These are phyloP conservation scores for Nomada goodeniana DNA, from an alignment of 2,888 invertebrate genomes.

Conservation along the genomic window DNA sequence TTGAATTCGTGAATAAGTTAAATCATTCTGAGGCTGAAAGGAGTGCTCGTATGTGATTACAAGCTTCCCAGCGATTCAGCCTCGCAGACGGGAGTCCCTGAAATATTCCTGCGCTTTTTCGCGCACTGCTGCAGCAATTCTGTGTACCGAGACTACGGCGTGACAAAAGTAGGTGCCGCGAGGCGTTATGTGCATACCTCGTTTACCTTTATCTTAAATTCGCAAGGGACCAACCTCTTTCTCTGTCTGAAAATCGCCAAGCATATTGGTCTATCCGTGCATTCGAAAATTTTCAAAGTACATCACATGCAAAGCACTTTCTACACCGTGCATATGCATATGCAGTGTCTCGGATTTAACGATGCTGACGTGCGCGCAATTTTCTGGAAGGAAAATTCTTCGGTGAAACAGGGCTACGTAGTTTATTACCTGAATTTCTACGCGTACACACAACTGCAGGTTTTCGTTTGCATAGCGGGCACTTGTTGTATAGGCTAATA, in stretches of 20 bases:
- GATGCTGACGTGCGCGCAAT: not conserved
- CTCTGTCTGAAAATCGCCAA: not conserved
- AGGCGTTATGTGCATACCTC: conserved; percentile 19
- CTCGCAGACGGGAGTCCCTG: not conserved
- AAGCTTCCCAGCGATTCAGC: not conserved
- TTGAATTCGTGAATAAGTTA: too few species aligned
- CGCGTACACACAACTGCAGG: not conserved
- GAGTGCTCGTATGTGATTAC: too few species aligned
- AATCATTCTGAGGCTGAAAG: too few species aligned
- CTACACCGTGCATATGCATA: not conserved
- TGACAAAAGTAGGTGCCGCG: conserved; percentile 16
- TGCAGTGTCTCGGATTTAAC: not conserved
- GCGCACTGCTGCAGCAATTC: not conserved
- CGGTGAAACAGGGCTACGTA: not conserved
- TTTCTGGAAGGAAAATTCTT: not conserved
- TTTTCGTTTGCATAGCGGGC: conserved; percentile 19
- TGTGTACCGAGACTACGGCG: not conserved
- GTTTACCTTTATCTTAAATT: conserved; percentile 31
- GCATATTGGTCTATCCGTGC: not conserved
- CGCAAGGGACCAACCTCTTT: not conserved
- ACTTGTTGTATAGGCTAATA: conserved; percentile 19
- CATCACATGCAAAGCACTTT: not conserved
- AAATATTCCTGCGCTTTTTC: conserved; percentile 7
- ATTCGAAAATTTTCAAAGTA: too few species aligned
- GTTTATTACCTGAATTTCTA: conserved; percentile 3